Evolutionary conservation across 1,140 invertebrate genomes (phyloP), one percentile per base, ranked within the genome.

Genomic region (Harpegnathos saltator): DNA sequence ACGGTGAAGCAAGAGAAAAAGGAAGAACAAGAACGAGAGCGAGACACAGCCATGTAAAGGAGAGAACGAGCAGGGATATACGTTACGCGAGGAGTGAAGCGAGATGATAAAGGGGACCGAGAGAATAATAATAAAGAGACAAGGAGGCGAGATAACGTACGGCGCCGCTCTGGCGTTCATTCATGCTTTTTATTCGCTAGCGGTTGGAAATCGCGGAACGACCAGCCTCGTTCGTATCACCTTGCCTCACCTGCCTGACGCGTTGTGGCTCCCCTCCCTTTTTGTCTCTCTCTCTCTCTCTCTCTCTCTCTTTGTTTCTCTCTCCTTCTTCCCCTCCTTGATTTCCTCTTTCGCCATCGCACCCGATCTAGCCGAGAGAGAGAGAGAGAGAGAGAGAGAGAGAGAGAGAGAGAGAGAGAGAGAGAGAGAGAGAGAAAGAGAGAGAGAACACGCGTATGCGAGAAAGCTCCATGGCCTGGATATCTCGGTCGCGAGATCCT

Each of bases 181-280:
- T 91, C 90, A 91, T 91, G 88, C 88, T 91, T 89, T 91, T 90
- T 90, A 89, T 78, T 91, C 88, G 90, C 89, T 90, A 90, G 89
- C 88, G 69, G 69, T 85, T 83, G 63, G 68, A 52, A 52, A 29
- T 78, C 52, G 62, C 62, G 22, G 29, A 24, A 38, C 50, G 63
- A 63, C 29, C 33, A 44, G 19, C 33, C 63, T 78, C 63, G 63
- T 69, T 78, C 63, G 63, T 69, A 69, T 80, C 65, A 80, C 52
- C 65, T 80, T 58, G 65, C 33, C 78, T 73, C 72, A 69, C 81
- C 84, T 85, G 54, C 72, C 61, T 58, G 77, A 85, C 82, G 82
- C 61, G 61, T 74, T 5, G 29, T 5, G 5, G 29, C 56, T 38
- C 86, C 75, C 81, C 68, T 85, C 68, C 26, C 26, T 19, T 75